phyloP scores from a whole-genome alignment of 2,113 vertebrate species.

The Brachyhypopomus gauderio region DNA sequence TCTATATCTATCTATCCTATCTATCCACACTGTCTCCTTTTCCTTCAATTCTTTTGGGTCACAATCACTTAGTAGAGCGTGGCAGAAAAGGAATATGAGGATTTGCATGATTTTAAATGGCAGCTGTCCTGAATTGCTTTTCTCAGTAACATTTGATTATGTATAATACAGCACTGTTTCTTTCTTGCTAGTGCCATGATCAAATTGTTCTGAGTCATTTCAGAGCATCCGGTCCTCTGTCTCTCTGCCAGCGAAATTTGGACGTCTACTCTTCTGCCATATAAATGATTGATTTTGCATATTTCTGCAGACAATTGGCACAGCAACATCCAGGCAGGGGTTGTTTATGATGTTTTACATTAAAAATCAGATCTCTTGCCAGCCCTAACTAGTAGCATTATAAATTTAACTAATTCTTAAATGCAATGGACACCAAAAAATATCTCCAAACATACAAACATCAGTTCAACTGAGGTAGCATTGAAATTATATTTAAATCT shows the following conservation, averaged over 20 bases:
- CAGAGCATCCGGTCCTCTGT: constrained; percentile 32
- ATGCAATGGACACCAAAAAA: neutral
- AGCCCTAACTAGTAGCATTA: neutral
- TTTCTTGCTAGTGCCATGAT: constrained; percentile 13
- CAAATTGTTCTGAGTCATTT: constrained; percentile 18
- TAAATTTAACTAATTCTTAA: neutral
- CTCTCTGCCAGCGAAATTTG: constrained; percentile 42
- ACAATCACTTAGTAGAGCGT: too few relatives aligned
- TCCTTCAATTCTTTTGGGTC: too few relatives aligned
- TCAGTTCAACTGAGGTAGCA: neutral
- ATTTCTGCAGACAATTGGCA: constrained; percentile 53
- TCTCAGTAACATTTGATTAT: neutral
- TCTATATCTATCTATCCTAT: too few relatives aligned
- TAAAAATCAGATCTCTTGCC: constrained; percentile 20
- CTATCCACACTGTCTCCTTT: too few relatives aligned
- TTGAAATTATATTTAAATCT: neutral
- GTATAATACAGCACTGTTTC: neutral
- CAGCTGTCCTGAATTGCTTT: neutral
- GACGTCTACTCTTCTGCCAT: constrained; percentile 12
- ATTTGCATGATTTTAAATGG: neutral
- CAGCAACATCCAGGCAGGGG: constrained; percentile 46
- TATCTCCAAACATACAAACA: neutral
- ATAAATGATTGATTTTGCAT: constrained; percentile 58
- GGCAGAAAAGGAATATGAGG: neutral
- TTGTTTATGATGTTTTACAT: constrained; percentile 59